Percentiles rank a stretch among this genome's conserved stretches.
Evolutionary conservation across 2,888 invertebrate species (phyloP).

Genomic region (Dolomedes plantarius): DNA sequence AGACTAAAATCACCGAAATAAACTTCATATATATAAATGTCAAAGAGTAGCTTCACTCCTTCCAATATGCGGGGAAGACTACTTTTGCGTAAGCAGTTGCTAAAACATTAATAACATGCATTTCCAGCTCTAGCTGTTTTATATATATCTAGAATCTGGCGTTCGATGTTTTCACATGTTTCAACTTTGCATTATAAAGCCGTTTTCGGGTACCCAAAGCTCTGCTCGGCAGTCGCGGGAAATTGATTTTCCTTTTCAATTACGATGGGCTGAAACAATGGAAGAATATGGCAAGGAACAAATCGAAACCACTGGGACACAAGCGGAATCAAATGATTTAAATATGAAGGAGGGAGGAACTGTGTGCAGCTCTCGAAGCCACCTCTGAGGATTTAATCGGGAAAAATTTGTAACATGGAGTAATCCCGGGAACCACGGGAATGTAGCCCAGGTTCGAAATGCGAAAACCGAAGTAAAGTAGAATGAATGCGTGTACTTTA

Average conservation of each 20-base stretch:
- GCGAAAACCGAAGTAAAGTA: not conserved
- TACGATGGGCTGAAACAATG: not conserved
- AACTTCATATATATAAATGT: too few species aligned
- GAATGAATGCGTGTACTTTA: not conserved
- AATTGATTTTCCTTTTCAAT: conserved; percentile 27
- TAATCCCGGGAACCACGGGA: not conserved
- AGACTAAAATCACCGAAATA: too few species aligned
- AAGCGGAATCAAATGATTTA: conserved; percentile 2
- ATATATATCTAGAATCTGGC: not conserved
- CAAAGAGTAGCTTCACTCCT: too few species aligned
- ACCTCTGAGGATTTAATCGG: not conserved
- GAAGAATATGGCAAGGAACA: not conserved
- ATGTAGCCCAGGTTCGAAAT: not conserved
- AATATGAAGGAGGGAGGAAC: conserved; percentile 2
- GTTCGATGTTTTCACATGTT: not conserved
- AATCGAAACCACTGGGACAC: not conserved
- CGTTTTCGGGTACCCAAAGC: not conserved
- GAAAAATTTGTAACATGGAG: not conserved
- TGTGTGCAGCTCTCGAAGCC: not conserved
- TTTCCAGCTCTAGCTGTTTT: not conserved
- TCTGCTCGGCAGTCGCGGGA: not conserved
- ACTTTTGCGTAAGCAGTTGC: too few species aligned
- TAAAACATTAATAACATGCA: too few species aligned
- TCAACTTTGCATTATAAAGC: conserved; percentile 5
- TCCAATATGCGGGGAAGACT: too few species aligned